Conservation (phyloP, 2,797 vertebrate genomes). For the Pachyuromys duprasi region DNA sequence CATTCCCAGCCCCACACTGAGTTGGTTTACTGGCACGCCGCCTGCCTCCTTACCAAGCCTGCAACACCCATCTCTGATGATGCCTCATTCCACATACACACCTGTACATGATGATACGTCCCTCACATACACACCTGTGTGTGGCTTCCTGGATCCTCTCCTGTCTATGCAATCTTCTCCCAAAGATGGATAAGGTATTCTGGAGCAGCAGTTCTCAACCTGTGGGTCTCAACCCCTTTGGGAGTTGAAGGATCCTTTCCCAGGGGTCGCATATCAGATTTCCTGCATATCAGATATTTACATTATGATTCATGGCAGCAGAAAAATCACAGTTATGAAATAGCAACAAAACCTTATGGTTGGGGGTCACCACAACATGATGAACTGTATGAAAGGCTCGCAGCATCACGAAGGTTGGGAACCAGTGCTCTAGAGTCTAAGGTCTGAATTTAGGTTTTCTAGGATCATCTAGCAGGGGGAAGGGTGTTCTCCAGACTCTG, state of each 20-base stretch:
- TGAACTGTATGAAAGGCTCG: no score
- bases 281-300: no score
- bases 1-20: not conserved
- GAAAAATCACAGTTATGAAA: no score
- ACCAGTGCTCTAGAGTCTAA: not conserved
- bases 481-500: constrained; percentile 8
- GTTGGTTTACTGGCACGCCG: not conserved
- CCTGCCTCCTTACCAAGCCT: not conserved
- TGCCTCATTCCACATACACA: not conserved
- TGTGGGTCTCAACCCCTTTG: not conserved
- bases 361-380: no score
- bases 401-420: no score
- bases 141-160: not conserved
- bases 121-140: not conserved
- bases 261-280: no score
- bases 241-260: no score
- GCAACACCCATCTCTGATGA: not conserved
- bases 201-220: not conserved
- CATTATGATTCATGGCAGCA: no score
- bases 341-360: no score
- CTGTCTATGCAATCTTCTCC: not conserved
- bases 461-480: not conserved
- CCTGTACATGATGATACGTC: no score
- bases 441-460: not conserved
- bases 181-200: not conserved